Conservation (phyloP, 2,888 invertebrate species). For the Microplitis deprimator region DNA sequence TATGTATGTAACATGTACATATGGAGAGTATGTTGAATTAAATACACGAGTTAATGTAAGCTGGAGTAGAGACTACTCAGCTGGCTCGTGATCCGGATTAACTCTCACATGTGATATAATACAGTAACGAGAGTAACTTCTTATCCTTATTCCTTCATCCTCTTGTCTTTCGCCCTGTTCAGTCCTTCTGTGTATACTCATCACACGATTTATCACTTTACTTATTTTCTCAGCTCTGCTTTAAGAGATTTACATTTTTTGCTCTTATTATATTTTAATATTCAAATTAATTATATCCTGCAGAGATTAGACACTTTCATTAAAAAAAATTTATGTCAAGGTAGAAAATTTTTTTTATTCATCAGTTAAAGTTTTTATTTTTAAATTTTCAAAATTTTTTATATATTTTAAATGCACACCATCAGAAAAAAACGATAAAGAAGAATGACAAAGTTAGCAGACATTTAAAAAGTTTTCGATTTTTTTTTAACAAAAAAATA, state of each 20-base stretch:
- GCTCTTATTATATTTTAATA: not conserved
- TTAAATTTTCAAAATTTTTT: no score
- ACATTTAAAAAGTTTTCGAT: no score
- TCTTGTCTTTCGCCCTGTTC: conserved; percentile 19
- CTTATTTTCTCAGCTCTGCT: not conserved
- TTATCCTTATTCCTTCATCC: conserved; percentile 25
- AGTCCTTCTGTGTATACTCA: not conserved
- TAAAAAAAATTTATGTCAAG: no score
- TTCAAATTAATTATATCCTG: not conserved
- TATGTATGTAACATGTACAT: conserved; percentile 9
- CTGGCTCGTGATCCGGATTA: not conserved
- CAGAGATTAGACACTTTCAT: no score
- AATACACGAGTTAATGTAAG: conserved; percentile 1
- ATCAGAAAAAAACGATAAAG: no score
- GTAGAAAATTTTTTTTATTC: no score
- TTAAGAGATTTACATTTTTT: not conserved
- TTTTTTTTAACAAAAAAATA: no score
- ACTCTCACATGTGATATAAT: conserved; percentile 1
- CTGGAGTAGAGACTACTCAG: not conserved
- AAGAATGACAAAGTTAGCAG: no score
- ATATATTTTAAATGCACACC: no score
- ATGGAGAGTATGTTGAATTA: not conserved
- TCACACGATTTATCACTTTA: not conserved
- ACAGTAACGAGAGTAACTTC: not conserved
- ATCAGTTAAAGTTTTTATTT: no score